Evolutionary conservation across 2,888 invertebrate genomes (phyloP).

Genomic region (Erpobdella octoculata): DNA sequence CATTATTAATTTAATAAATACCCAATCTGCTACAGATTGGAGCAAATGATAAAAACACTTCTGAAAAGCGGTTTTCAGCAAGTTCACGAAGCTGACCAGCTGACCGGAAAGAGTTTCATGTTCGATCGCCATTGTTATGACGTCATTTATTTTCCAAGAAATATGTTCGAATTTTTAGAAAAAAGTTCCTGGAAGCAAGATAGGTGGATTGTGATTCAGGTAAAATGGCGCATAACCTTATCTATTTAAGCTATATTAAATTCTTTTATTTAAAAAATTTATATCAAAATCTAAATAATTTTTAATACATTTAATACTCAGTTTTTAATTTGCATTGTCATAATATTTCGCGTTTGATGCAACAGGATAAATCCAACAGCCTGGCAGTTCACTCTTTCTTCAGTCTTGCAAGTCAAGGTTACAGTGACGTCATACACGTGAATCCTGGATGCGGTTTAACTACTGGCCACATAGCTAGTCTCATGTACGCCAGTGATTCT

Average conservation of each 20-base stretch:
- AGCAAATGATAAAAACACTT: background rate
- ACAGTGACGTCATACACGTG: conserved; percentile 25
- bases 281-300: background rate
- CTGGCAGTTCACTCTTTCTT: conserved; percentile 17
- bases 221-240: background rate
- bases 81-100: background rate
- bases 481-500: background rate
- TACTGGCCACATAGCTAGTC: conserved; percentile 15
- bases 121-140: conserved; percentile 17
- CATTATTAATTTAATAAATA: no score
- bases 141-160: background rate
- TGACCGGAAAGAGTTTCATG: background rate
- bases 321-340: no score
- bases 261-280: background rate
- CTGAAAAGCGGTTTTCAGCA: background rate
- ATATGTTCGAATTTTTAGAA: background rate
- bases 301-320: background rate
- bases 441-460: conserved; percentile 25
- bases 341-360: no score
- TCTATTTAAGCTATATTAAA: background rate
- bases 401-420: conserved; percentile 13
- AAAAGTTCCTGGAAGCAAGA: background rate
- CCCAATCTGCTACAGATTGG: no score
- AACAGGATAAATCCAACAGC: conserved; percentile 21
- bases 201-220: conserved; percentile 8